A percentile compares a stretch with the other conserved stretches of the same genome.
Conservation (phyloP, 2,888 invertebrate genomes). For the Heliconius ethilla region DNA sequence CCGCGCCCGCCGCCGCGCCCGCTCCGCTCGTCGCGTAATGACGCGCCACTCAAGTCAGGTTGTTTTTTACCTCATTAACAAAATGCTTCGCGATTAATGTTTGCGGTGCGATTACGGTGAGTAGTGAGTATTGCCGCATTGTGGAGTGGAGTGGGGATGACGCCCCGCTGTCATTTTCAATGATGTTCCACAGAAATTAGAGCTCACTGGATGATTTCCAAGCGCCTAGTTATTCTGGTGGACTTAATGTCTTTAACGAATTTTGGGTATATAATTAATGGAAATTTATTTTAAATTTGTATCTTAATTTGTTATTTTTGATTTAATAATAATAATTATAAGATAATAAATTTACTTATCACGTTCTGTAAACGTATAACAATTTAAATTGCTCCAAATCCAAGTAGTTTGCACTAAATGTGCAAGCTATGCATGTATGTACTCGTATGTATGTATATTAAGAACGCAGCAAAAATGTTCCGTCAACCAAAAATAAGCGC, state of each 20-base stretch:
- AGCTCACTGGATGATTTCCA: slow-evolving; percentile 37
- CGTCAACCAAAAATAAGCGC: slow-evolving; percentile 43
- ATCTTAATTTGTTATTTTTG: neutral
- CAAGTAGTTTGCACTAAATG: slow-evolving; percentile 18
- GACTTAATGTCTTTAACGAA: slow-evolving; percentile 7
- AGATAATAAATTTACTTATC: neutral
- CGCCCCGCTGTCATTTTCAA: slow-evolving; percentile 40
- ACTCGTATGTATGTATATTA: slow-evolving; percentile 20
- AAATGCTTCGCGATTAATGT: slow-evolving; percentile 54
- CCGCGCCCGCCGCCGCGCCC: slow-evolving; percentile 27
- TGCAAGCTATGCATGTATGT: slow-evolving; percentile 1
- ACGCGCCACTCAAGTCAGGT: slow-evolving; percentile 61
- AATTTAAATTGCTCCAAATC: neutral
- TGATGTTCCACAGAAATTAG: slow-evolving; percentile 39
- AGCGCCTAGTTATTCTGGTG: slow-evolving; percentile 29
- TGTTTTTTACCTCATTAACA: slow-evolving; percentile 77
- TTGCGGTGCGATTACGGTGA: slow-evolving; percentile 50
- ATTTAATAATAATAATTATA: neutral
- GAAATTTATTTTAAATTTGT: neutral
- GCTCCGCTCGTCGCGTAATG: slow-evolving; percentile 67
- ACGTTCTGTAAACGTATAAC: neutral
- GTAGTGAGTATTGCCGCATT: slow-evolving; percentile 50
- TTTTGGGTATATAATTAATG: slow-evolving; percentile 5
- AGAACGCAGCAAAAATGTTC: slow-evolving; percentile 40
- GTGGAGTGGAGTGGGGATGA: slow-evolving; percentile 46